phyloP scores from a whole-genome alignment of 2,113 vertebrate genomes.

The Cinclus cinclus region DNA sequence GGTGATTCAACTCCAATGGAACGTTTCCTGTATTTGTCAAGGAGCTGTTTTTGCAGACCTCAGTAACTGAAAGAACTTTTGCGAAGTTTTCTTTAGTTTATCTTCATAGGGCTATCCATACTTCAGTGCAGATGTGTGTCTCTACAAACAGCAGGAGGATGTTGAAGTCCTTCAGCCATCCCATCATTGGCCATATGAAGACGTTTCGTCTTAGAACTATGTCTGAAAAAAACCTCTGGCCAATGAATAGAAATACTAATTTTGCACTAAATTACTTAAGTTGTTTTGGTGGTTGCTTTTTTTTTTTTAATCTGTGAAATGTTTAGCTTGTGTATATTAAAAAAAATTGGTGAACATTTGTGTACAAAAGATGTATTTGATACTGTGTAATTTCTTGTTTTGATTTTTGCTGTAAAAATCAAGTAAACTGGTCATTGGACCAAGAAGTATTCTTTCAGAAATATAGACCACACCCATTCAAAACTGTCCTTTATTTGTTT shows the following conservation, averaged over 20 bases:
- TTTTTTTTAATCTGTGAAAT: background rate
- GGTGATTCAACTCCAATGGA: background rate
- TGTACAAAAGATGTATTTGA: background rate
- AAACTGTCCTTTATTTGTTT: background rate
- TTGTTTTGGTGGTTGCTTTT: background rate
- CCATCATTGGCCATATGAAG: background rate
- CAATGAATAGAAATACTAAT: background rate
- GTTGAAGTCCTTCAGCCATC: background rate
- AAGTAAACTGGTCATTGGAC: background rate
- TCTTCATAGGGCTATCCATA: background rate
- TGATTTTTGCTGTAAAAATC: background rate
- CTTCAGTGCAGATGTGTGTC: background rate
- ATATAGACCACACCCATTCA: accelerated
- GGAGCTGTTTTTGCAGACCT: background rate
- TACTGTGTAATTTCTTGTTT: background rate
- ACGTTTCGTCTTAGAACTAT: background rate
- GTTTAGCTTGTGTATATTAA: background rate
- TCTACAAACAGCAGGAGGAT: background rate
- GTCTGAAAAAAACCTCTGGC: background rate
- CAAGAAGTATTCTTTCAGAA: background rate
- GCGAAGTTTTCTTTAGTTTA: background rate
- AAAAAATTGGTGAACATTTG: background rate
- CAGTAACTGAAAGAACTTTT: background rate
- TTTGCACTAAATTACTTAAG: background rate
- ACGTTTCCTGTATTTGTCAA: background rate